phyloP scores from a whole-genome alignment of 1,140 invertebrate genomes.

The Leptinotarsa defecta region DNA sequence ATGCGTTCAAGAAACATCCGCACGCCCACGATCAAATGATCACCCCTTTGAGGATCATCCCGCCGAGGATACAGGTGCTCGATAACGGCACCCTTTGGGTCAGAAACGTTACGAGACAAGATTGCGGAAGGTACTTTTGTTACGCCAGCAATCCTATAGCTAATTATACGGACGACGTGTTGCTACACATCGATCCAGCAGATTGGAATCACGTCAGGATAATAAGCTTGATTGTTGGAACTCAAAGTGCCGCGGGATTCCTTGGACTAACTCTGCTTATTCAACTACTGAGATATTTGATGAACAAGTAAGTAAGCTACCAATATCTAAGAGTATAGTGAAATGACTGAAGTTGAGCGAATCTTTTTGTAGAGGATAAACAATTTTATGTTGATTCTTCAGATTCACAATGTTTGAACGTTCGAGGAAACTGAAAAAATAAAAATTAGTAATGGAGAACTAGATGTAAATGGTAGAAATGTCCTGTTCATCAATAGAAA shows the following conservation, averaged over 20 bases:
- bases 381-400: no score
- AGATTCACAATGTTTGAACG: no score
- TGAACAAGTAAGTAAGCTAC: constrained; percentile 67
- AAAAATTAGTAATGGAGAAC: no score
- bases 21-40: constrained; percentile 62
- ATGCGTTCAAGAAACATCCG: constrained; percentile 69
- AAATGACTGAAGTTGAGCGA: no score
- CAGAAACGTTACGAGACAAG: constrained; percentile 66
- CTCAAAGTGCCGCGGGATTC: constrained; percentile 76
- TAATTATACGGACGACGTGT: constrained; percentile 73
- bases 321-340: neutral
- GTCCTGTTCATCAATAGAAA: no score
- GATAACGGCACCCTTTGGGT: constrained; percentile 63
- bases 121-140: constrained; percentile 88
- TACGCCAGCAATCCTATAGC: constrained; percentile 81
- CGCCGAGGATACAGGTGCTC: constrained; percentile 60
- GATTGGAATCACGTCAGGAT: constrained; percentile 83
- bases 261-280: constrained; percentile 76
- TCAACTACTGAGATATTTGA: constrained; percentile 73
- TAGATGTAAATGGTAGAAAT: no score
- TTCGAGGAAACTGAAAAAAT: no score
- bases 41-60: constrained; percentile 57
- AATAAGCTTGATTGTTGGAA: constrained; percentile 80
- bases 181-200: constrained; percentile 78
- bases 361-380: no score